Base-by-base conservation (phyloP, 1,140 invertebrate species). In the Saccostrea echinata region DNA sequence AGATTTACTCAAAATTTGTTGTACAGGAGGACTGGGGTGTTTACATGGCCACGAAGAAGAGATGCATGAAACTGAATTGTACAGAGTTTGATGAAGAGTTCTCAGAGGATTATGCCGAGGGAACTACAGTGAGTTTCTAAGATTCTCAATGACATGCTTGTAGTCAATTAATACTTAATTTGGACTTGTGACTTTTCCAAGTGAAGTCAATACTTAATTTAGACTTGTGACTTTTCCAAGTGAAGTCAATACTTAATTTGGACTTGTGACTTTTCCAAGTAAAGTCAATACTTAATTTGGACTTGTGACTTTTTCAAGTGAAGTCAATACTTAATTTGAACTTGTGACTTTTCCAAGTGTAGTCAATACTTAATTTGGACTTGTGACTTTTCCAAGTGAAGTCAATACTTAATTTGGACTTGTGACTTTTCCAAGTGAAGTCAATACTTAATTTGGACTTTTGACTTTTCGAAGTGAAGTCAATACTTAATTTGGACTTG, bases 1-100 rank as follows among this genome's bases (percentile, higher is more conserved):
- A 43, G 43, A 43, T 43, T 43, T 43, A 2, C 43, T 43, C 43
- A 43, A 43, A 35, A 9, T 76, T 64, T 88, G 51, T 53, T 24
- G 90, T 91, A 33, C 88, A 95, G 94, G 94, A 95, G 87, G 93
- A 94, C 84, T 95, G 94, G 94, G 89, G 90, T 16, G 55, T 95
- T 21, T 95, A 90, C 88, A 52, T 93, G 68, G 90, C 92, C 68
- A 94, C 92, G 52, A 94, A 94, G 87, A 92, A 91, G 55, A 64
- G 93, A 57, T 89, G 91, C 12, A 93, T 90, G 86, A 93, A 94
- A 84, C 88, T 94, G 18, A 93, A 92, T 83, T 91, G 94, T 90
- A 93, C 91, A 13, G 94, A 95, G 85, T 94, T 92, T 92, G 92
- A 92, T 89, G 93, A 94, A n/a, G 86, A 85, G 8, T 94, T 92